A percentile compares a stretch with the other conserved stretches of the same genome.
These are phyloP conservation scores for Hybognathus amarus DNA, from an alignment of 2,797 vertebrate genomes.

Conservation along the genomic window DNA sequence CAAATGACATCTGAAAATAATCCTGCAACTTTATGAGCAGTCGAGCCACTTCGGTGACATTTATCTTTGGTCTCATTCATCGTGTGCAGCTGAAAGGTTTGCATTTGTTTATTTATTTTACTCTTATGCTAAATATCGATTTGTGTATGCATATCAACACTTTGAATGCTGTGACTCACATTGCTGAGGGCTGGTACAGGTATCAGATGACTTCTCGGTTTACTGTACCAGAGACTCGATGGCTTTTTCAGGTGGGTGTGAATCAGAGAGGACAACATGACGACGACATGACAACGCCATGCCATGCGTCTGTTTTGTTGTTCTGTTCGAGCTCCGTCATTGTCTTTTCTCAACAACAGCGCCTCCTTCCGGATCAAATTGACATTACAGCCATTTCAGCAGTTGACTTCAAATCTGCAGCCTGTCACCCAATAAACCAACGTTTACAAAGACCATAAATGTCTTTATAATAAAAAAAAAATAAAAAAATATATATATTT, in stretches of 20 bases:
- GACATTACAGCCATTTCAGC: background rate
- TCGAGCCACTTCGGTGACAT: background rate
- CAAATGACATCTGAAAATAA: background rate
- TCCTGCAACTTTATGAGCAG: background rate
- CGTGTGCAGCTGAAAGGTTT: background rate
- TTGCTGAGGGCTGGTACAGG: background rate
- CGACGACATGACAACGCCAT: no score
- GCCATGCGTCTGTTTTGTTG: background rate
- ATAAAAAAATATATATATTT: no score
- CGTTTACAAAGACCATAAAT: background rate
- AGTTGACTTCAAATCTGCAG: no score
- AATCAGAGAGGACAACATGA: background rate
- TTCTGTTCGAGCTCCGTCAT: background rate
- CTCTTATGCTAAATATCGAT: slow-evolving; percentile 1
- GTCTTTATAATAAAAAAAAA: no score
- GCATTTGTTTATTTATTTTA: slow-evolving; percentile 11
- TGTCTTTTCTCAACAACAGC: slow-evolving; percentile 24
- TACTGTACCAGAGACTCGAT: background rate
- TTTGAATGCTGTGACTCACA: slow-evolving; percentile 15
- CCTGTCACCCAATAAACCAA: background rate
- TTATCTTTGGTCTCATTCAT: slow-evolving; percentile 11
- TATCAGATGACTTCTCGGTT: background rate
- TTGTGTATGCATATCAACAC: slow-evolving; percentile 15
- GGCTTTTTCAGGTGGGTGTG: background rate
- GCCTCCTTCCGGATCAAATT: background rate